Conservation (phyloP, 2,797 vertebrate genomes). For the Spinus pinus region DNA sequence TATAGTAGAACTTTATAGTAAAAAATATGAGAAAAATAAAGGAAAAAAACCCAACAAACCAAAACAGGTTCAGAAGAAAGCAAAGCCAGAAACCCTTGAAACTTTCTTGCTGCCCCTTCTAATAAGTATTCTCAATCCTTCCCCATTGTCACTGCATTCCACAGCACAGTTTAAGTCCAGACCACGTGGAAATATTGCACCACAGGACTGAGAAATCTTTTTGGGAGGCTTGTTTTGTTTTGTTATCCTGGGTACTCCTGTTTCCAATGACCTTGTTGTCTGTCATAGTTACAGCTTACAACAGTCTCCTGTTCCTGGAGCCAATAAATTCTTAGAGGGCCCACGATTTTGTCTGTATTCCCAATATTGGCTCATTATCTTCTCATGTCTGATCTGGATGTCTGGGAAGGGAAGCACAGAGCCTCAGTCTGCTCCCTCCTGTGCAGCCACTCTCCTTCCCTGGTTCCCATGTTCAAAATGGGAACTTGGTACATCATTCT, state of each 20-base stretch:
- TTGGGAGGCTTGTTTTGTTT: not conserved
- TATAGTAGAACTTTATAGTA: slow-evolving; percentile 8
- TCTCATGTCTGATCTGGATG: not conserved
- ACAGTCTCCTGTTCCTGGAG: not conserved
- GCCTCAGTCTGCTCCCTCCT: not conserved
- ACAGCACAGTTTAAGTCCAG: not conserved
- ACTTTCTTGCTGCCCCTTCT: not conserved
- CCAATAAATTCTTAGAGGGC: not conserved
- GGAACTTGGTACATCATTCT: not conserved
- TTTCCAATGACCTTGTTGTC: not conserved
- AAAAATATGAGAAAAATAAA: not conserved
- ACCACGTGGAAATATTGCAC: not conserved
- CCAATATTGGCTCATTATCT: not conserved
- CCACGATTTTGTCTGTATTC: not conserved
- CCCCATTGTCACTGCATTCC: not conserved
- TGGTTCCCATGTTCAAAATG: not conserved
- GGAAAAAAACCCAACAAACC: not conserved
- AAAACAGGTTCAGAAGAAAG: not conserved
- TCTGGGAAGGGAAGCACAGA: not conserved
- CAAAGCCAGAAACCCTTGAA: not conserved
- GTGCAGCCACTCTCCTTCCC: not conserved
- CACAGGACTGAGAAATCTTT: not conserved
- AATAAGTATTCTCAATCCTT: not conserved
- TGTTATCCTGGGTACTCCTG: not conserved
- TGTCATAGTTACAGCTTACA: not conserved